phyloP scores from a whole-genome alignment of 2,113 vertebrate species.

The Stigmatopora nigra region DNA sequence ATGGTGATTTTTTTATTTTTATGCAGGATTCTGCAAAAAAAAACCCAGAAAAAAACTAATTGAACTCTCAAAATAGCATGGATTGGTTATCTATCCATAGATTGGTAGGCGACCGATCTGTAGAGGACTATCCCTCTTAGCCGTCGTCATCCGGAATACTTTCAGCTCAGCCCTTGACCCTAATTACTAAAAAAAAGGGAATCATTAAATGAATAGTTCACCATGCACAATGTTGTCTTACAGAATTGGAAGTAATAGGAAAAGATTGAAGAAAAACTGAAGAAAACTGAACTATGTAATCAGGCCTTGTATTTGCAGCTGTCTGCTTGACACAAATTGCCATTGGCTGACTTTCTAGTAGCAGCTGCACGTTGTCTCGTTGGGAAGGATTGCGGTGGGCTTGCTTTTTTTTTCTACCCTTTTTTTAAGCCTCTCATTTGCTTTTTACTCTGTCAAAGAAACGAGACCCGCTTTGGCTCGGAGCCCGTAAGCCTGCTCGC shows the following conservation, averaged over 20 bases:
- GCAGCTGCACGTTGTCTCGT: conserved; percentile 62
- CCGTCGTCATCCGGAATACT: not conserved
- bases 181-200: not conserved
- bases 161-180: not conserved
- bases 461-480: conserved; percentile 44
- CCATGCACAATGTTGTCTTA: not conserved
- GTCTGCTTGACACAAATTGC: conserved; percentile 38
- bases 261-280: not conserved
- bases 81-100: not conserved
- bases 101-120: not conserved
- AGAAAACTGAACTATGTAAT: conserved; percentile 10
- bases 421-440: conserved; percentile 57
- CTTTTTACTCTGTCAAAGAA: conserved; percentile 45
- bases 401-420: conserved; percentile 10
- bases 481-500: conserved; percentile 41
- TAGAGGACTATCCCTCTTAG: not conserved
- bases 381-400: conserved; percentile 33
- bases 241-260: not conserved
- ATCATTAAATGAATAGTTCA: not conserved
- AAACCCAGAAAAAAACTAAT: not conserved
- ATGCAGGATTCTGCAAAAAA: not conserved
- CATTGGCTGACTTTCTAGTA: conserved; percentile 45
- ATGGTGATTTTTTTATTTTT: not conserved
- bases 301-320: conserved; percentile 39
- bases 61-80: not conserved